phyloP scores from a whole-genome alignment of 2,113 vertebrate genomes.

The Pomatorhinus ruficollis region DNA sequence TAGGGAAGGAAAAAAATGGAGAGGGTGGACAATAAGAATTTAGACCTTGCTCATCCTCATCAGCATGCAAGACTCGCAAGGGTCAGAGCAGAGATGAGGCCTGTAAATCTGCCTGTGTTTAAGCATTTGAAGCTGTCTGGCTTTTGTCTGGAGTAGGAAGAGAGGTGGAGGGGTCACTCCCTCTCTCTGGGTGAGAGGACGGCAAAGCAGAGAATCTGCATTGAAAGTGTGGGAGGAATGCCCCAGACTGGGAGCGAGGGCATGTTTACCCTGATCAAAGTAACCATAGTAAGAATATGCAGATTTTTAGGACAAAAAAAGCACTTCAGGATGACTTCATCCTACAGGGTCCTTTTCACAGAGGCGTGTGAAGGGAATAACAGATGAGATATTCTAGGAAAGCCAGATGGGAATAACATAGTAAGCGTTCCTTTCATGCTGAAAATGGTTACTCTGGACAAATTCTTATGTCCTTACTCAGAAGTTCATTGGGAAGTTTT shows the following conservation, averaged over 20 bases:
- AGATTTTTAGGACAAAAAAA: conserved; percentile 55
- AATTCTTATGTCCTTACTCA: conserved; percentile 58
- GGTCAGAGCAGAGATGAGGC: not conserved
- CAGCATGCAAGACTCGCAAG: not conserved
- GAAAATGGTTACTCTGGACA: conserved; percentile 62
- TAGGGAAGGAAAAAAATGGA: not conserved
- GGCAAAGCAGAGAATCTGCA: not conserved
- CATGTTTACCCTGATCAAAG: conserved; percentile 39
- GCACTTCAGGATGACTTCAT: conserved; percentile 61
- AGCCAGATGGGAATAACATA: conserved; percentile 68
- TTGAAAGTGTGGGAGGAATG: conserved; percentile 51
- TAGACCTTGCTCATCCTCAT: not conserved
- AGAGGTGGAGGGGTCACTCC: conserved; percentile 35
- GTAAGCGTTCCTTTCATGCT: conserved; percentile 60
- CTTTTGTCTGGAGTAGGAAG: conserved; percentile 51
- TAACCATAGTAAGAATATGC: conserved; percentile 61
- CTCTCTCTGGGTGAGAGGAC: not conserved
- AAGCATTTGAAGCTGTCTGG: conserved; percentile 49
- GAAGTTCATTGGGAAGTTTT: conserved; percentile 58
- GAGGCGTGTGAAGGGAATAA: conserved; percentile 60
- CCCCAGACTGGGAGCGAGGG: not conserved
- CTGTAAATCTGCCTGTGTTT: conserved; percentile 30
- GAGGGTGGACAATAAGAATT: not conserved
- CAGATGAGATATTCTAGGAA: conserved; percentile 69
- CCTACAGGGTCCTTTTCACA: conserved; percentile 47